Conservation (phyloP, 2,113 vertebrate genomes). For the Herpailurus yagouaroundi region DNA sequence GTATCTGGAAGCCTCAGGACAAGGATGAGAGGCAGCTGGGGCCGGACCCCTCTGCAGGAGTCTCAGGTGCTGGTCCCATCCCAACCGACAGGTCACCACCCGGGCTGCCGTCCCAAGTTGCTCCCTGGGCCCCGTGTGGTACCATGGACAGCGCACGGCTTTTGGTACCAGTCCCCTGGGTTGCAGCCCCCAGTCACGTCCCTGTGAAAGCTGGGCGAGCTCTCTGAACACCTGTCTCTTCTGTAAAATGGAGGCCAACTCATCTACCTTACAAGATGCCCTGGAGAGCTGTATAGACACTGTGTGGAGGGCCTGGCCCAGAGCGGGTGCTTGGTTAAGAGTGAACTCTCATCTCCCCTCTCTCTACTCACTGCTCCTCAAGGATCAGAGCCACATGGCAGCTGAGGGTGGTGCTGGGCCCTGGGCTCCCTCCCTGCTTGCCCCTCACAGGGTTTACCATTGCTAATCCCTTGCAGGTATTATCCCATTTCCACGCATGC, state of each 20-base stretch:
- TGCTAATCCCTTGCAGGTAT: not conserved
- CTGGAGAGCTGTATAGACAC: not conserved
- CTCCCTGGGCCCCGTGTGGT: not conserved
- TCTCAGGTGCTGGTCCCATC: not conserved
- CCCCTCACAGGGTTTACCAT: not conserved
- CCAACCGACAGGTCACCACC: not conserved
- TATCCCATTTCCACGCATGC: not conserved
- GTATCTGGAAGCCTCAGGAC: not conserved
- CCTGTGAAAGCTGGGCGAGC: not conserved
- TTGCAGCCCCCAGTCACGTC: not conserved
- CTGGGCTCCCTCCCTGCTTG: accelerated
- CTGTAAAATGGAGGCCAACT: not conserved
- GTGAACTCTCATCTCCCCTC: not conserved
- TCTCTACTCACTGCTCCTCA: not conserved
- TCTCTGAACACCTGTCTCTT: not conserved
- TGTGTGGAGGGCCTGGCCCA: not conserved
- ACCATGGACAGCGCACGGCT: too few relatives aligned
- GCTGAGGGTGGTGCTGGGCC: not conserved
- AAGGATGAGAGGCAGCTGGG: not conserved
- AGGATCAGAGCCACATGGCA: too few relatives aligned
- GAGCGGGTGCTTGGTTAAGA: not conserved
- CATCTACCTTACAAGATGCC: not conserved
- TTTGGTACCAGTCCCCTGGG: not conserved
- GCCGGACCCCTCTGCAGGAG: accelerated
- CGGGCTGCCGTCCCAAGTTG: not conserved